phyloP scores from a whole-genome alignment of 2,888 invertebrate genomes.

The Temnothorax unifasciatus region DNA sequence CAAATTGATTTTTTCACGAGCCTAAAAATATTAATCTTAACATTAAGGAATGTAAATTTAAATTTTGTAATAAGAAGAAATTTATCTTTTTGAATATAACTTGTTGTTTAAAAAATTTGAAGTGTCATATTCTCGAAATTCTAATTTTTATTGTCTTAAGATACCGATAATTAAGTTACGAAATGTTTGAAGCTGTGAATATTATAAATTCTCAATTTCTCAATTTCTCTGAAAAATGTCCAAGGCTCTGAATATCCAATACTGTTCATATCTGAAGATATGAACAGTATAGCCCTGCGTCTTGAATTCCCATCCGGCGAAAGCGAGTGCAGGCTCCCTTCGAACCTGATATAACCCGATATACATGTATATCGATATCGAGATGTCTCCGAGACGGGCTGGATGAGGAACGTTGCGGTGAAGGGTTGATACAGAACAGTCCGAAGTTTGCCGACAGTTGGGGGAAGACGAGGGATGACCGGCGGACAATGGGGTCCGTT shows the following conservation, averaged over 20 bases:
- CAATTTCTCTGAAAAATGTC: neutral
- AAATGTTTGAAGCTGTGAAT: neutral
- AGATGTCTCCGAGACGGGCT: slow-evolving; percentile 51
- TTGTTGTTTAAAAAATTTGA: too few species aligned
- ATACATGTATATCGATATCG: slow-evolving; percentile 59
- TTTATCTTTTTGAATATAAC: neutral
- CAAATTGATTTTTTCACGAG: too few species aligned
- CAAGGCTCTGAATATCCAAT: slow-evolving; percentile 33
- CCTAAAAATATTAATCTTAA: neutral
- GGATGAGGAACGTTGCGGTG: slow-evolving; percentile 60
- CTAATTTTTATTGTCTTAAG: neutral
- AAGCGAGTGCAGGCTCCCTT: neutral
- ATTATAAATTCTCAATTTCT: neutral
- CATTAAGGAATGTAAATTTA: neutral
- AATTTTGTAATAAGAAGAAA: neutral
- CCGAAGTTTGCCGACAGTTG: slow-evolving; percentile 73
- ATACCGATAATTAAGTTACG: neutral
- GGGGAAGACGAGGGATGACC: slow-evolving; percentile 62
- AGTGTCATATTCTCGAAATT: neutral
- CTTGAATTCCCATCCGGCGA: slow-evolving; percentile 37
- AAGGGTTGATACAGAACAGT: slow-evolving; percentile 69
- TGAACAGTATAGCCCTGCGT: slow-evolving; percentile 23
- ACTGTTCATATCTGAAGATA: slow-evolving; percentile 14
- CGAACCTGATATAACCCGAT: slow-evolving; percentile 10
- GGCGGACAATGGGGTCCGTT: slow-evolving; percentile 45